Evolutionary conservation across 2,113 vertebrate genomes (phyloP).

Genomic region (Peromyscus leucopus): DNA sequence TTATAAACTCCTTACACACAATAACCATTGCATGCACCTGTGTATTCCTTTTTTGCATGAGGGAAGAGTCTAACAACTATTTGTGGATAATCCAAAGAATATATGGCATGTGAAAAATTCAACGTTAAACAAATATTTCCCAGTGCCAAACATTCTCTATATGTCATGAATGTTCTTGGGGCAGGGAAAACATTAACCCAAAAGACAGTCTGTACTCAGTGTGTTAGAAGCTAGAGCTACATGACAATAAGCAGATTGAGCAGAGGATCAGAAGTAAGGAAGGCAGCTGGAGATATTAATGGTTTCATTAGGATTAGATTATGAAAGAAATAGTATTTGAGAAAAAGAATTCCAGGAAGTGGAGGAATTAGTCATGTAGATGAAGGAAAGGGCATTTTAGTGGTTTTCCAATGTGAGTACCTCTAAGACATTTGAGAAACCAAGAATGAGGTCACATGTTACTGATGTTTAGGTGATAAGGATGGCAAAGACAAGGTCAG

Average conservation of each 20-base stretch:
- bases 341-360: not conserved
- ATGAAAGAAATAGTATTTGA: not conserved
- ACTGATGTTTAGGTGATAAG: not conserved
- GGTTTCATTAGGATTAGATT: not conserved
- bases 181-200: not conserved
- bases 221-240: not conserved
- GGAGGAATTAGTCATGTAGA: not conserved
- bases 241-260: not conserved
- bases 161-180: not conserved
- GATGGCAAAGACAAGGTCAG: not conserved
- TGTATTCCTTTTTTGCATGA: not conserved
- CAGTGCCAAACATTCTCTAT: not conserved
- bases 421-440: not conserved
- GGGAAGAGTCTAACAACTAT: not conserved
- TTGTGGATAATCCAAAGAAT: not conserved
- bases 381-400: not conserved
- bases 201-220: not conserved
- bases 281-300: not conserved
- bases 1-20: not conserved
- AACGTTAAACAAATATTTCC: slow-evolving; percentile 11
- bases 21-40: not conserved
- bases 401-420: not conserved
- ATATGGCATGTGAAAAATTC: not conserved
- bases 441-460: not conserved
- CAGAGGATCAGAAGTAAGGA: not conserved